phyloP scores from a whole-genome alignment of 2,888 invertebrate species.

The Eurytoma adleriae region DNA sequence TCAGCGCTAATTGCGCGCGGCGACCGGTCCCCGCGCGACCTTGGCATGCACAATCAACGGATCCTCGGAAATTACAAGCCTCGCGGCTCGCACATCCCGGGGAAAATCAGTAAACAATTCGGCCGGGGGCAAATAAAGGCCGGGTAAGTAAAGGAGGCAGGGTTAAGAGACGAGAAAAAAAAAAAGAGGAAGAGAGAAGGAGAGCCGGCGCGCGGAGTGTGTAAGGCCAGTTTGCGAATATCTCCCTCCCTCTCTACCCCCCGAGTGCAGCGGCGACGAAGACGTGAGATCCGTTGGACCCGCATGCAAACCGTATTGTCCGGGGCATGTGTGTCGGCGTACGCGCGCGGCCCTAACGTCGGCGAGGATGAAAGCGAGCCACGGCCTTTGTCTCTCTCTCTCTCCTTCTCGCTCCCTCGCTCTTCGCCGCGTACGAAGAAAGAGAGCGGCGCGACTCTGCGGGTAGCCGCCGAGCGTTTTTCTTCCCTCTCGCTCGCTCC shows the following conservation, averaged over 20 bases:
- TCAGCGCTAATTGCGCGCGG: too few relatives aligned
- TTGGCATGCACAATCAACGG: too few relatives aligned
- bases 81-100: too few relatives aligned
- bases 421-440: slow-evolving; percentile 62
- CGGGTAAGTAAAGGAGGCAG: too few relatives aligned
- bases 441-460: slow-evolving; percentile 66
- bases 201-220: slow-evolving; percentile 45
- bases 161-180: not conserved
- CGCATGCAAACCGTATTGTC: slow-evolving; percentile 75
- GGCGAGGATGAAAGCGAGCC: slow-evolving; percentile 73
- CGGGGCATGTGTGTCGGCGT: slow-evolving; percentile 34
- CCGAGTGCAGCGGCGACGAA: slow-evolving; percentile 58
- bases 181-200: slow-evolving; percentile 43
- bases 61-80: too few relatives aligned
- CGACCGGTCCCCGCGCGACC: too few relatives aligned
- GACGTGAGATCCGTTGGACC: slow-evolving; percentile 75
- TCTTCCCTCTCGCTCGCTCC: slow-evolving; percentile 5
- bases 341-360: slow-evolving; percentile 72
- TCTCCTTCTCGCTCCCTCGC: slow-evolving; percentile 55
- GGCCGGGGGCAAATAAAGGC: too few relatives aligned
- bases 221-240: slow-evolving; percentile 60
- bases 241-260: slow-evolving; percentile 11
- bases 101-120: too few relatives aligned
- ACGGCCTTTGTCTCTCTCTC: slow-evolving; percentile 64
- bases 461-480: slow-evolving; percentile 67